Percentiles rank a stretch among this genome's conserved stretches.
Evolutionary conservation across 2,797 vertebrate genomes (phyloP).

Genomic region (Coendou prehensilis): DNA sequence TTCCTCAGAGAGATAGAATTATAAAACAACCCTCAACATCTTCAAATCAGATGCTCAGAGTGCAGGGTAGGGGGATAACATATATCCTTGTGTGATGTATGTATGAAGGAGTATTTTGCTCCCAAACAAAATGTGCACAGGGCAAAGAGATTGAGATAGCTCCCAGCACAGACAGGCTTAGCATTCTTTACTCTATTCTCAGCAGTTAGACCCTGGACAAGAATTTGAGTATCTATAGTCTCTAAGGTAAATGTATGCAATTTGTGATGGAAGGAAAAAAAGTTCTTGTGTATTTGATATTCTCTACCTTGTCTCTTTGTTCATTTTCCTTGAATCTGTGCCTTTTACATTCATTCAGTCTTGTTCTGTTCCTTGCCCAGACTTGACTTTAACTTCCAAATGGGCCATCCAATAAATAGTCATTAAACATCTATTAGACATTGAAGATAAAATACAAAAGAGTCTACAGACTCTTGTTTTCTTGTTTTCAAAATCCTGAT

Average conservation of each 20-base stretch:
- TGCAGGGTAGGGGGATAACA: neutral
- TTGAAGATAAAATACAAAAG: neutral
- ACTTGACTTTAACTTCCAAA: neutral
- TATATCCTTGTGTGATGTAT: neutral
- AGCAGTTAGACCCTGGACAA: neutral
- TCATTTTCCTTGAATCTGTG: constrained; percentile 32
- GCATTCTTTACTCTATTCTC: neutral
- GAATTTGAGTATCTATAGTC: neutral
- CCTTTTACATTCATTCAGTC: neutral
- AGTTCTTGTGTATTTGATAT: neutral
- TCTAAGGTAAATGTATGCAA: neutral
- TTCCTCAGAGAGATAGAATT: neutral
- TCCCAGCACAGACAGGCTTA: neutral
- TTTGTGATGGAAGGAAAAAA: neutral
- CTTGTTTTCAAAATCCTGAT: neutral
- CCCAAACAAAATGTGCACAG: neutral
- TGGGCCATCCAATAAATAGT: neutral
- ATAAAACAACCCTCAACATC: neutral
- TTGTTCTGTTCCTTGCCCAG: neutral
- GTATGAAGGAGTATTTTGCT: neutral
- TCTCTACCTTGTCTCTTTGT: neutral
- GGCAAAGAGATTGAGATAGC: neutral
- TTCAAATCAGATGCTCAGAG: neutral
- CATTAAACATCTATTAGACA: neutral
- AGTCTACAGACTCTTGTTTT: neutral